Evolutionary conservation across 2,113 vertebrate genomes (phyloP), one percentile per base, ranked within the genome.

Genomic region (Dolichallabes microphthalmus): DNA sequence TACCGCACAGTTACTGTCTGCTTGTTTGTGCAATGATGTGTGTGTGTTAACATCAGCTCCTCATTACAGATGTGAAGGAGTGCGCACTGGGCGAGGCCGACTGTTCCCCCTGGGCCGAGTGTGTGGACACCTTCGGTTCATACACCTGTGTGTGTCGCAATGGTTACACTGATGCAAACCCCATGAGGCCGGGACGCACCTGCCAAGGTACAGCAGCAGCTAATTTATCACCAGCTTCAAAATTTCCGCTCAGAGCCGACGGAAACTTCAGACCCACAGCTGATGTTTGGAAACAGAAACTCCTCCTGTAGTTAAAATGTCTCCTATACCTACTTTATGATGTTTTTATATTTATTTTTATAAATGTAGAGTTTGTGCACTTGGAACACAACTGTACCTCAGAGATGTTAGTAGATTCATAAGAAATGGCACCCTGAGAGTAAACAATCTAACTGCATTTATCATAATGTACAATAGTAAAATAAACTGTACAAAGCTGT

Each of bases 51-150:
- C 10, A 35, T 66, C 6, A 19, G 63, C 50, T 83, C 39, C 78
- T 86, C 58, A 79, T 88, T 82, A 25, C 88, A 94, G 96, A 97
- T 94, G 94, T 92, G 22, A 84, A 97, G 57, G 96, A 98, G 88
- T 97, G 97, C 79, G n/a, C 71, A 4, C 76, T 27, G 0, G 9
- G 74, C 5, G 92, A 94, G 57, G 90, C 94, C 0, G 96, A 97
- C 90, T 98, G 96, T 60, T 95, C 92, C 57, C 90, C 71, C 0
- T 90, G 92, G 86, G 93, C 95, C 0, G 61, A 19, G 0, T 98
- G 97, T 74, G 77, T 0, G 1, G 96, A 97, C 92, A 96, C 84
- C 8, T 85, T 92, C 15, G 94, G 92, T 6, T 96, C 93, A 9
- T 98, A 95, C 87, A 89, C 75, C 0, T 98, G 97, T 85, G 64